A percentile compares a stretch with the other conserved stretches of the same genome.
Conservation (phyloP, 2,888 invertebrate species). For the Spatulosminthurus flaviceps region DNA sequence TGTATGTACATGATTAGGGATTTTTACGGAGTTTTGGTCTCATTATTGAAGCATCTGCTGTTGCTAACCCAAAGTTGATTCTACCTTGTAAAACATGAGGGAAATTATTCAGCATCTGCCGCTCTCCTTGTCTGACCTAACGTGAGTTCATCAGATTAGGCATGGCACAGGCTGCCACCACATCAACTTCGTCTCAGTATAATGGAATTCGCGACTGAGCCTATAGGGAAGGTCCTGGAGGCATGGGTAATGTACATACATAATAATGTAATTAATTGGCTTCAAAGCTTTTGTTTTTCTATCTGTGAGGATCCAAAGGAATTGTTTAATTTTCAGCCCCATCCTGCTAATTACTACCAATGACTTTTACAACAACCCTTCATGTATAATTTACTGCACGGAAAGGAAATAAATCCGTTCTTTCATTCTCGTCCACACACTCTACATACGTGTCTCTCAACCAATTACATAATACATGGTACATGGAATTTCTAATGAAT, state of each 20-base stretch:
- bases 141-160: slow-evolving; percentile 21
- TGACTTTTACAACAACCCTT: slow-evolving; percentile 15
- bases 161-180: not conserved
- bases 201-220: not conserved
- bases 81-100: slow-evolving; percentile 6
- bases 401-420: not conserved
- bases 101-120: slow-evolving; percentile 18
- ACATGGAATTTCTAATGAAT: slow-evolving; percentile 5
- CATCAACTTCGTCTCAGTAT: not conserved
- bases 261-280: slow-evolving; percentile 13
- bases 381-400: slow-evolving; percentile 8
- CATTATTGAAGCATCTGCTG: slow-evolving; percentile 29
- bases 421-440: not conserved
- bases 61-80: not conserved
- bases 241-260: too few species aligned
- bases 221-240: not conserved
- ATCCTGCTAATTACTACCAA: not conserved
- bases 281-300: not conserved
- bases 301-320: not conserved
- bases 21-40: slow-evolving; percentile 24
- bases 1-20: not conserved
- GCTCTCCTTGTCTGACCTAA: slow-evolving; percentile 1
- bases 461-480: not conserved
- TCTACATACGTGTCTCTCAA: not conserved
- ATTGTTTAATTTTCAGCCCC: not conserved